phyloP scores from a whole-genome alignment of 2,797 vertebrate species.

The Hippoglossus hippoglossus region DNA sequence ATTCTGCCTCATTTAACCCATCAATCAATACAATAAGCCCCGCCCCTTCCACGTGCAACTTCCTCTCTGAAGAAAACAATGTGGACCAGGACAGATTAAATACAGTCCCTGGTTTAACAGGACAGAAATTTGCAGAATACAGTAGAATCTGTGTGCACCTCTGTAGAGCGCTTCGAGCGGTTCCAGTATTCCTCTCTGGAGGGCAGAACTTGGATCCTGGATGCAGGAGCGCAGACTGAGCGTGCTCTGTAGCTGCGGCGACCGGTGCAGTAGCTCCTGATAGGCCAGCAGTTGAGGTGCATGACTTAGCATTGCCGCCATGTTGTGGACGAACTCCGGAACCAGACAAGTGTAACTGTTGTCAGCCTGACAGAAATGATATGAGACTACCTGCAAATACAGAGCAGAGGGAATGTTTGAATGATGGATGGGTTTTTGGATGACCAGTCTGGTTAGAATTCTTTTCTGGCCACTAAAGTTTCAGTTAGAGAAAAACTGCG shows the following conservation, averaged over 20 bases:
- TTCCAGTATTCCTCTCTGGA: constrained; percentile 91
- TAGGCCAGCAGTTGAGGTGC: constrained; percentile 92
- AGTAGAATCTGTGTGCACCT: constrained; percentile 76
- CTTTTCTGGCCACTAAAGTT: too few species aligned
- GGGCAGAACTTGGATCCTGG: constrained; percentile 92
- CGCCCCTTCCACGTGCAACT: constrained; percentile 88
- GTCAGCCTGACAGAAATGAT: constrained; percentile 97
- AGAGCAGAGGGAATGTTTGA: neutral
- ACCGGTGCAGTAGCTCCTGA: constrained; percentile 90
- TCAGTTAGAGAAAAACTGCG: too few species aligned
- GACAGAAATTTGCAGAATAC: neutral
- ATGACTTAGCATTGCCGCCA: constrained; percentile 92
- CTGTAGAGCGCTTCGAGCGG: constrained; percentile 91
- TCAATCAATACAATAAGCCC: constrained; percentile 96
- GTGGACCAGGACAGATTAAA: neutral
- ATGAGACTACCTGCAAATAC: constrained; percentile 90
- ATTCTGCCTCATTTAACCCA: constrained; percentile 97
- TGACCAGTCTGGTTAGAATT: neutral
- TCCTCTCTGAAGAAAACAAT: constrained; percentile 86
- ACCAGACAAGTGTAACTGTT: constrained; percentile 96
- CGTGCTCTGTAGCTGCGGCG: constrained; percentile 93
- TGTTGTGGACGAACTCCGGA: constrained; percentile 96
- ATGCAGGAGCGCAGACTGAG: constrained; percentile 95
- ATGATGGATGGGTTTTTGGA: neutral
- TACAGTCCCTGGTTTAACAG: neutral